Evolutionary conservation across 2,797 vertebrate species (phyloP).

Genomic region (Helarctos malayanus): DNA sequence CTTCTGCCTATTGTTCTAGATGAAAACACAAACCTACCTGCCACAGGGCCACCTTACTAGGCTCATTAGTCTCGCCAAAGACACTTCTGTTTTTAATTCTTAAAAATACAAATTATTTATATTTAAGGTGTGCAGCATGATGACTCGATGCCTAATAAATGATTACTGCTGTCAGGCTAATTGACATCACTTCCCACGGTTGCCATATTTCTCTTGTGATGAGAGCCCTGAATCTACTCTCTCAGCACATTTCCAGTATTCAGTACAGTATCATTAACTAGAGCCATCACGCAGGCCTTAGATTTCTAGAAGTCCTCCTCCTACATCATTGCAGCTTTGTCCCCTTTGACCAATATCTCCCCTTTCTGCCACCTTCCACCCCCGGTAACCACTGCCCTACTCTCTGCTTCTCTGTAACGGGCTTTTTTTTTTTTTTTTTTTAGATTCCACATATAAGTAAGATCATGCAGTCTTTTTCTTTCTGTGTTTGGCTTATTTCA

Average conservation of each 20-base stretch:
- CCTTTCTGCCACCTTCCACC: background rate
- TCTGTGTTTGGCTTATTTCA: background rate
- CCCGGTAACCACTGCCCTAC: background rate
- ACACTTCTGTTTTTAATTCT: background rate
- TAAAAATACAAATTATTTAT: background rate
- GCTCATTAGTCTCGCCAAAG: background rate
- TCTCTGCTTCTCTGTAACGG: background rate
- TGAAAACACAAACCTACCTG: accelerated
- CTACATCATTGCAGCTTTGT: background rate
- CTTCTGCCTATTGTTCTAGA: background rate
- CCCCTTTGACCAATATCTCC: background rate
- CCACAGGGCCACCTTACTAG: background rate
- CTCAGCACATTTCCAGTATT: background rate
- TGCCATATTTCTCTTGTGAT: background rate
- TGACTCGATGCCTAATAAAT: background rate
- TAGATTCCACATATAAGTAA: background rate
- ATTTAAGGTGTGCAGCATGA: background rate
- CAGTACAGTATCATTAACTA: background rate
- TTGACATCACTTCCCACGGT: background rate
- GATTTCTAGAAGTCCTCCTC: background rate
- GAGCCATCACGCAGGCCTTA: too few species aligned
- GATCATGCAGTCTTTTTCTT: too few species aligned
- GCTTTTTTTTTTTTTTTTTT: too few species aligned
- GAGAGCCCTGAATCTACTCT: background rate
- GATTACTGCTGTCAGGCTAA: background rate